Evolutionary conservation across 2,888 invertebrate species (phyloP).

Genomic region (Epiblema foenella): DNA sequence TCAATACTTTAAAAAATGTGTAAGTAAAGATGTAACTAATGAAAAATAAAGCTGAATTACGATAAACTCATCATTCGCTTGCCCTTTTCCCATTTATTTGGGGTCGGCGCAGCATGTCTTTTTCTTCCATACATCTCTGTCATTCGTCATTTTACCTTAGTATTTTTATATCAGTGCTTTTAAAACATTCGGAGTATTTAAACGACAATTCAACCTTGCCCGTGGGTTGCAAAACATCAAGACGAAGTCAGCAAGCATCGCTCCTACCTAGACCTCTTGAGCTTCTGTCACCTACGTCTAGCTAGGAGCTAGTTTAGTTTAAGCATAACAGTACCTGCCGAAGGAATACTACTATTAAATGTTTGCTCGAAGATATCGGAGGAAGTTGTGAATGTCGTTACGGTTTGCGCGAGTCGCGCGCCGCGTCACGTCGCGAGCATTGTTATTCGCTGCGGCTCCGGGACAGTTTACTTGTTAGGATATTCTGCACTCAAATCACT

Average conservation of each 20-base stretch:
- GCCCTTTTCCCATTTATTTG: too few species aligned
- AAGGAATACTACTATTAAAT: conserved; percentile 32
- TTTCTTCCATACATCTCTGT: too few species aligned
- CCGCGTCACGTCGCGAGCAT: conserved; percentile 40
- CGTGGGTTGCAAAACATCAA: too few species aligned
- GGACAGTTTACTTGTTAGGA: conserved; percentile 69
- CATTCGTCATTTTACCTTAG: too few species aligned
- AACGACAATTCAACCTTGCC: too few species aligned
- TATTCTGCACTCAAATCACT: conserved; percentile 50
- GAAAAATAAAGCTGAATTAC: too few species aligned
- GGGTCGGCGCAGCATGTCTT: too few species aligned
- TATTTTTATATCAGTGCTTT: too few species aligned
- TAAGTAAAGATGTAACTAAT: too few species aligned
- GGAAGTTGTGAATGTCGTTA: conserved; percentile 57
- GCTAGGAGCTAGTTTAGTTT: not conserved
- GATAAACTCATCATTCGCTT: too few species aligned
- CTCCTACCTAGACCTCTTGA: not conserved
- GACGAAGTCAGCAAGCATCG: not conserved
- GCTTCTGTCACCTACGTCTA: not conserved
- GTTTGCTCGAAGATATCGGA: conserved; percentile 51
- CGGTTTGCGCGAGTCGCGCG: conserved; percentile 48
- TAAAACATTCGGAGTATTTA: too few species aligned
- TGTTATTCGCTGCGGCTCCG: conserved; percentile 48
- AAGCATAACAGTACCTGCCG: not conserved
- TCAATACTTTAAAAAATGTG: not conserved